A percentile compares a stretch with the other conserved stretches of the same genome.
These are phyloP conservation scores for Acronicta alni DNA, from an alignment of 2,888 invertebrate species.

Conservation along the genomic window DNA sequence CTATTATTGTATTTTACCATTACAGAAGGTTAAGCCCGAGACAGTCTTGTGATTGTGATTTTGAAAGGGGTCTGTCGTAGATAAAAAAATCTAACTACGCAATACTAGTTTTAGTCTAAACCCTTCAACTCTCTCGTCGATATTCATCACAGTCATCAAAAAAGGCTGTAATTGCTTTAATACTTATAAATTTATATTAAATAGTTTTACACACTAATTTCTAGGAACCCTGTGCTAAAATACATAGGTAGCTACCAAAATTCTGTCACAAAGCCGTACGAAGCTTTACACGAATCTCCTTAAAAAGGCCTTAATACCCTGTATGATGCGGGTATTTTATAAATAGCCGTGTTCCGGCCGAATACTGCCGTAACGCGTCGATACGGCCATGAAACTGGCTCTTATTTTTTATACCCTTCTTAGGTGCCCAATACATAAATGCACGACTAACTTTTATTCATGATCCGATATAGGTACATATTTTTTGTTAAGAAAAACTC, in stretches of 20 bases:
- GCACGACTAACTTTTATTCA: constrained; percentile 57
- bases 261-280: constrained; percentile 30
- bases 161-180: no score
- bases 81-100: no score
- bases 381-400: constrained; percentile 53
- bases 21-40: no score
- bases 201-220: background rate
- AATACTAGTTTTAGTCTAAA: no score
- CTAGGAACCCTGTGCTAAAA: constrained; percentile 7
- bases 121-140: no score
- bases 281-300: constrained; percentile 42
- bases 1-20: no score
- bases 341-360: constrained; percentile 58
- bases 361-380: constrained; percentile 56
- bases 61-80: no score
- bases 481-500: constrained; percentile 40
- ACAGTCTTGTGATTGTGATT: no score
- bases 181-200: no score
- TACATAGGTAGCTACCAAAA: constrained; percentile 26
- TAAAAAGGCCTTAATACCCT: constrained; percentile 48
- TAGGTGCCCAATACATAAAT: constrained; percentile 55
- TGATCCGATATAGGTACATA: constrained; percentile 23
- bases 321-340: constrained; percentile 55
- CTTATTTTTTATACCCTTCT: constrained; percentile 62
- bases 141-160: no score